Evolutionary conservation across 30 jellyfish, hydroid and myxozoan species (phyloP), one percentile per base, ranked within the genome.

Genomic region (Aurelia aurita complex sp. Pacific): DNA sequence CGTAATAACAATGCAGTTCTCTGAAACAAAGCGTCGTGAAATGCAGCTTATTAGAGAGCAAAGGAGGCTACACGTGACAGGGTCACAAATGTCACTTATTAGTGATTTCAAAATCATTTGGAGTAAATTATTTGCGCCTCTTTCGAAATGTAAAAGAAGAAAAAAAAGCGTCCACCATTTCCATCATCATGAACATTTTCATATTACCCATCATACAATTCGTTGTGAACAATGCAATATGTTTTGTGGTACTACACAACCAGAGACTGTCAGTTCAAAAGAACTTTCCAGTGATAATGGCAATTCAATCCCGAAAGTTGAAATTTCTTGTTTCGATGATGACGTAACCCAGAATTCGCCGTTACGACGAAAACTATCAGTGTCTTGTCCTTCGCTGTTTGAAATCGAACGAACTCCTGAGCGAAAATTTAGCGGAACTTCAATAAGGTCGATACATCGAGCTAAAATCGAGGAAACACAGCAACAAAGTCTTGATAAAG

Each of bases 1-100:
- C 18, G 98, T 92, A 10, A 92, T 92, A 10, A 92, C 98, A 40
- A 92, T 92, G 98, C 98, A 92, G 67, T 92, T 92, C 81, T 82
- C 98, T 14, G 98, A 92, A 75, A 92, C 98, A 35, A 92, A 92
- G 68, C 84, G 96, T 1, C 81, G 98, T 2, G 98, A 92, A 83
- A 84, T 88, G 95, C 89, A 89, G 57, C 13, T 92, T 67, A 92
- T 92, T 38, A 64, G 92, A 70, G 97, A 92, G 46, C 96, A 92
- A 63, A 76, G 69, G 54, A 57, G 78, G 38, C 81, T 62, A 13
- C 88, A 42, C 1, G 76, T 74, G 60, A 40, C 90, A 0, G 90
- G 59, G 29, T 92, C 98, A 4, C 96, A 92, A 51, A 77, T 92
- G 38, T 92, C 98, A 1, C 70, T 92, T 64, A 68, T 85, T 18